These are phyloP conservation scores for Aradus depressus DNA, from an alignment of 2,888 invertebrate species.

Conservation along the genomic window DNA sequence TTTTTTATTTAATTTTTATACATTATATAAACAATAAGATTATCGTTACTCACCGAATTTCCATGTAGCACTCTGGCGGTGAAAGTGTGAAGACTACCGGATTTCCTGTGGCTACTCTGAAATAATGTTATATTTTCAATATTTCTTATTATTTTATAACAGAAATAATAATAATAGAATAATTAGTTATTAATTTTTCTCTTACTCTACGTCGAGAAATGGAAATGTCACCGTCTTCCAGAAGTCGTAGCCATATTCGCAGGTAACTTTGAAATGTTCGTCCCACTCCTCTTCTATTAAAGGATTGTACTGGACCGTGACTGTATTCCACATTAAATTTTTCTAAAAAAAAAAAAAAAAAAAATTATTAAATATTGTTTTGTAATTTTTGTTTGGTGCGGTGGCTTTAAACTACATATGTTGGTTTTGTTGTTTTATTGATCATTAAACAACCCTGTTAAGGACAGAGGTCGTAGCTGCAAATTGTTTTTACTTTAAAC, in stretches of 20 bases:
- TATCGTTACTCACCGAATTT: conserved; percentile 51
- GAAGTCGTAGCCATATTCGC: conserved; percentile 92
- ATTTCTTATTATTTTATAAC: neutral
- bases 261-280: conserved; percentile 90
- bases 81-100: conserved; percentile 86
- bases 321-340: conserved; percentile 94
- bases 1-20: neutral
- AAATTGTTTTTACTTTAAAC: too few species aligned
- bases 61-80: conserved; percentile 93
- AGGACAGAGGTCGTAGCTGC: too few species aligned
- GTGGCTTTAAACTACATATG: neutral
- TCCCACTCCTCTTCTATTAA: conserved; percentile 88
- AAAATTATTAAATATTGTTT: neutral
- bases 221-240: conserved; percentile 95
- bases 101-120: conserved; percentile 84
- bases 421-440: neutral
- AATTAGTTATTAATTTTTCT: conserved; percentile 31
- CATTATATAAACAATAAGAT: neutral
- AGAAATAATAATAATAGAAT: neutral
- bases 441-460: too few species aligned
- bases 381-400: neutral
- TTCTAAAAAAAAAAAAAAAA: conserved; percentile 46
- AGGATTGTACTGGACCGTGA: conserved; percentile 87
- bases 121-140: conserved; percentile 29
- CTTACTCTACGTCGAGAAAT: conserved; percentile 88